phyloP scores from a whole-genome alignment of 2,113 vertebrate genomes.

The Thermophis baileyi region DNA sequence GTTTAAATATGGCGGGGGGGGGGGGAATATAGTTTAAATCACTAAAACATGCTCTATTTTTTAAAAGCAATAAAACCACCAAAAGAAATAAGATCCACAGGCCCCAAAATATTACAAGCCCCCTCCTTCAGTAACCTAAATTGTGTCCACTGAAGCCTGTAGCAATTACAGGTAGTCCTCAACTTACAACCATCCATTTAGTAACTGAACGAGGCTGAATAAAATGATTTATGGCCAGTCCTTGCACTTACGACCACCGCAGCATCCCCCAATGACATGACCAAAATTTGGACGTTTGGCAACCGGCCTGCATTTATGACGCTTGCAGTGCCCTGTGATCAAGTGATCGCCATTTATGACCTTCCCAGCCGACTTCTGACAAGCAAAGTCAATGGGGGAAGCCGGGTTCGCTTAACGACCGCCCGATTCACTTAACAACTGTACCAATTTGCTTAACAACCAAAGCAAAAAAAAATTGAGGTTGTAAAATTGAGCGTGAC shows the following conservation, averaged over 20 bases:
- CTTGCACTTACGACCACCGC: neutral
- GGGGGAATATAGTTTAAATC: neutral
- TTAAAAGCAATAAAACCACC: neutral
- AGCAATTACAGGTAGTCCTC: neutral
- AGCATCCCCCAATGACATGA: neutral
- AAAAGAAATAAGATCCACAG: neutral
- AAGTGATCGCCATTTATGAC: rapidly evolving
- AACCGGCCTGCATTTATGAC: neutral
- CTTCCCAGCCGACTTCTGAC: neutral
- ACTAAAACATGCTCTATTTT: neutral
- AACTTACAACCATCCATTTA: neutral
- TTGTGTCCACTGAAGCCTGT: neutral
- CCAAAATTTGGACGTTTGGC: neutral
- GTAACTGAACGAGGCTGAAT: neutral
- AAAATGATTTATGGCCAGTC: neutral
- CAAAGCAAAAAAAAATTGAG: neutral
- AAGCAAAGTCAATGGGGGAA: neutral
- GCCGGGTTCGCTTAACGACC: neutral
- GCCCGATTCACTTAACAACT: neutral
- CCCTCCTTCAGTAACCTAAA: neutral
- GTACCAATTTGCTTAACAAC: neutral
- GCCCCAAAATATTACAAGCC: neutral
- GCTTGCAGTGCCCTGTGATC: too few relatives aligned
- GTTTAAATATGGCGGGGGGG: neutral
- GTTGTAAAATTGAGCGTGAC: neutral